These are phyloP conservation scores for Poeciliopsis presidionis DNA, from an alignment of 2,797 vertebrate genomes.

Conservation along the genomic window DNA sequence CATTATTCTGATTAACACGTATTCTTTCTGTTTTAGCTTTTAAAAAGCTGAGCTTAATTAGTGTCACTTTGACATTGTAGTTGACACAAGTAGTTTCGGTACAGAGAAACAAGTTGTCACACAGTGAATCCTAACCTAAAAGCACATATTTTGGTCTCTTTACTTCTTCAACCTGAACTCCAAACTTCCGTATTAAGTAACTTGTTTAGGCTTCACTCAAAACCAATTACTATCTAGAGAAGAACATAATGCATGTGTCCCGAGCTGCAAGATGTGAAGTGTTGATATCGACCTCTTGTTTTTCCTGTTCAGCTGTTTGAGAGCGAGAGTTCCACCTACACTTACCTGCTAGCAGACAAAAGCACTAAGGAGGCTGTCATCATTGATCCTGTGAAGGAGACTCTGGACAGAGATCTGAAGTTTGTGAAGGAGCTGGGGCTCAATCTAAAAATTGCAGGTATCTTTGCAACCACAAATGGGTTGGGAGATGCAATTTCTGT, in stretches of 20 bases:
- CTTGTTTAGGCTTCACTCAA: background rate
- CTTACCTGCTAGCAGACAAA: slow-evolving; percentile 87
- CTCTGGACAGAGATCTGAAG: slow-evolving; percentile 82
- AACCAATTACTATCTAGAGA: background rate
- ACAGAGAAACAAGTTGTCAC: background rate
- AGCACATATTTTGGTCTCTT: background rate
- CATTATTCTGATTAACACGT: background rate
- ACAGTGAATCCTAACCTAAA: background rate
- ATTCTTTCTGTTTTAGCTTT: too few species aligned
- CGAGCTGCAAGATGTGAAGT: background rate
- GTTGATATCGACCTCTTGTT: slow-evolving; percentile 11
- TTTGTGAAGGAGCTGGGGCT: slow-evolving; percentile 84
- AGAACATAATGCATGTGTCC: background rate
- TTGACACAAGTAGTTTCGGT: background rate
- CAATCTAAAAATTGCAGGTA: slow-evolving; percentile 83
- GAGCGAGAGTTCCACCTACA: slow-evolving; percentile 85
- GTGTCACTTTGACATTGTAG: background rate
- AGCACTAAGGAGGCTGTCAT: slow-evolving; percentile 84
- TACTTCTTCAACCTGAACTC: background rate
- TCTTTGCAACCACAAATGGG: slow-evolving; percentile 78
- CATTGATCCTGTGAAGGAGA: slow-evolving; percentile 91
- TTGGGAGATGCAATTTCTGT: background rate
- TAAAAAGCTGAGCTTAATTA: background rate
- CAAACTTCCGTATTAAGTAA: background rate
- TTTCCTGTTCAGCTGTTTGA: slow-evolving; percentile 26